A percentile compares a stretch with the other conserved stretches of the same genome.
These are phyloP conservation scores for Otolemur crassicaudatus DNA, from an alignment of 2,797 vertebrate species.

Conservation along the genomic window DNA sequence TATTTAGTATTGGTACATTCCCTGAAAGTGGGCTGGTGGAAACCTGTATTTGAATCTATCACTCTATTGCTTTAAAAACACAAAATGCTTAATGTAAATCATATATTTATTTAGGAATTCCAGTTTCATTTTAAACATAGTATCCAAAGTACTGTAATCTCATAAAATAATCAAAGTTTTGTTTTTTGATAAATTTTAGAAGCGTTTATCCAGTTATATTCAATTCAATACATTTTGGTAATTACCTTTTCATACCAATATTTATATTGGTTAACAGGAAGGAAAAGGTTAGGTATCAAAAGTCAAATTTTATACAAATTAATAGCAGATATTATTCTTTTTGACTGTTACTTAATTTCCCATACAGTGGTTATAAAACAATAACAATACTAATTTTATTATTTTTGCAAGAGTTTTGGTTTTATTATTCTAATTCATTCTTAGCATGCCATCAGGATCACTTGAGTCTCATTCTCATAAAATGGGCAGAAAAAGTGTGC, in stretches of 20 bases:
- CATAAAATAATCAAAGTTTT: not conserved
- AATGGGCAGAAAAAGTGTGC: constrained; percentile 35
- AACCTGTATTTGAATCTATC: not conserved
- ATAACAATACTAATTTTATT: not conserved
- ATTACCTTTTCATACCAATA: constrained; percentile 19
- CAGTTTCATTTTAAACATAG: not conserved
- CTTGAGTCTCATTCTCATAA: constrained; percentile 60
- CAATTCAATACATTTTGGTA: not conserved
- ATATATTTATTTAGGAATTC: not conserved
- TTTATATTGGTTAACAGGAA: not conserved
- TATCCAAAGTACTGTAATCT: not conserved
- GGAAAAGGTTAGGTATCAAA: not conserved
- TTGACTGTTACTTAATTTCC: constrained; percentile 7
- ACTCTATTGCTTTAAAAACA: not conserved
- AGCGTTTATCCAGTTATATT: not conserved
- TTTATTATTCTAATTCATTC: constrained; percentile 11
- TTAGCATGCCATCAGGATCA: constrained; percentile 15
- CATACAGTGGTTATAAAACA: not conserved
- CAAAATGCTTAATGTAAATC: not conserved
- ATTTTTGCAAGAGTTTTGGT: not conserved
- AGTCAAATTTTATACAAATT: not conserved
- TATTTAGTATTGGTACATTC: not conserved
- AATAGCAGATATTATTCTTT: not conserved
- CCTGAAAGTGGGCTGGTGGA: not conserved
- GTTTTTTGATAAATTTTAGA: not conserved